These are phyloP conservation scores for Spodoptera littoralis DNA, from an alignment of 2,888 invertebrate genomes.

Conservation along the genomic window DNA sequence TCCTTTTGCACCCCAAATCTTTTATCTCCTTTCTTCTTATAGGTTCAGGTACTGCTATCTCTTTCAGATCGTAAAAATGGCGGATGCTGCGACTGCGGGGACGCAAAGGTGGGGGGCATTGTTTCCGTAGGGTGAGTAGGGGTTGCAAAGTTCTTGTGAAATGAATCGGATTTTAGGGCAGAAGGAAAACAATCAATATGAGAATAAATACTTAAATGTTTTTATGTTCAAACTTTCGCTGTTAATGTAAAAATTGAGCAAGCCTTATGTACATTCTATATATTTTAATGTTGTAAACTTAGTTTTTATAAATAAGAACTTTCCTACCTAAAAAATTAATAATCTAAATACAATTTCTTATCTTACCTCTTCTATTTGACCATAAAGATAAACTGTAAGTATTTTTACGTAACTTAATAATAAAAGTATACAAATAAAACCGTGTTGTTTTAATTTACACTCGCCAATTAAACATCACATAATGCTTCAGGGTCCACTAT, in stretches of 20 bases:
- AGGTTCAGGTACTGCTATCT: constrained; percentile 40
- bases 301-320: background rate
- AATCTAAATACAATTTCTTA: background rate
- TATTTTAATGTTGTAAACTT: too few species aligned
- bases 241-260: too few species aligned
- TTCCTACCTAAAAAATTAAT: too few species aligned
- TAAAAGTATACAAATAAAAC: constrained; percentile 17
- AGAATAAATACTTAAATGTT: constrained; percentile 52
- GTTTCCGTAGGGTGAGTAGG: constrained; percentile 77
- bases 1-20: constrained; percentile 71
- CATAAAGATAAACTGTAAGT: too few species aligned
- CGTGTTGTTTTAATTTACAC: constrained; percentile 12
- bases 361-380: background rate
- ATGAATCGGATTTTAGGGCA: constrained; percentile 75
- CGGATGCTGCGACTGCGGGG: constrained; percentile 80
- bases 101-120: constrained; percentile 62
- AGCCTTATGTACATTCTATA: too few species aligned
- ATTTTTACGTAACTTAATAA: background rate
- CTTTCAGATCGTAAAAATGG: constrained; percentile 76
- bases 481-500: background rate
- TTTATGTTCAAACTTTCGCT: background rate
- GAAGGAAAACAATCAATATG: constrained; percentile 72
- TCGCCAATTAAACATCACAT: constrained; percentile 5
- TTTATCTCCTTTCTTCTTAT: constrained; percentile 51
- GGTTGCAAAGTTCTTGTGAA: constrained; percentile 73